Evolutionary conservation across 2,797 vertebrate species (phyloP), one percentile per base, ranked within the genome.

Genomic region (Tokudaia muenninki): DNA sequence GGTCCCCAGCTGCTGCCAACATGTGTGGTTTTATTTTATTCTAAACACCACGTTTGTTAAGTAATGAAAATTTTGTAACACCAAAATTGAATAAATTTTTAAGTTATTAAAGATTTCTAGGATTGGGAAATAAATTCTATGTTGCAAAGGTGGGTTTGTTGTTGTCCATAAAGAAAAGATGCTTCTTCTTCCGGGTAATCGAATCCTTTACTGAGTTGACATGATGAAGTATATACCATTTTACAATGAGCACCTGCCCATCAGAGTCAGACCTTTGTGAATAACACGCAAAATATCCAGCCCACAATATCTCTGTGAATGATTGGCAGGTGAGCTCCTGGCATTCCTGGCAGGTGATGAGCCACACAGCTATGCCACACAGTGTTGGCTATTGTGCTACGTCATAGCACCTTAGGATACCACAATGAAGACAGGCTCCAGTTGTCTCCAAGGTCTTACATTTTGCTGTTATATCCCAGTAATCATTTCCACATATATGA

Each of bases 61-160:
- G 91, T 95, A 96, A 91, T 92, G 83, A 97, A 96, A 98, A 95
- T 97, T 87, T 94, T 82, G 95, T 84, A 93, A 96, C 94, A 93
- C 93, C 92, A 96, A 93, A 94, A 87, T 94, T 90, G 50, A 97
- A 88, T 94, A 92, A 70, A 96, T 95, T 87, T 96, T 95, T 70
- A 87, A 90, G 75, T 90, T 96, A 90, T 91, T 97, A 91, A 90
- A 75, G 47, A 72, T 78, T 89, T 81, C 44, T 65, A 97, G 70
- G 67, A 94, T n/a, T 95, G 95, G 44, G 70, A 63, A 63, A 91
- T 97, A 96, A 89, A 90, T 97, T 92, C 95, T 75, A 90, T 93
- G 31, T 91, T 91, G 55, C 47, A 29, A 95, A 74, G 4, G 26
- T 80, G 4, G 47, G 31, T 52, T 70, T 50, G 2, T n/a, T 88